Evolutionary conservation across 30 jellyfish, hydroid and myxozoan species (phyloP), one percentile per base, ranked within the genome.

Genomic region (Phacellophora camtschatica): DNA sequence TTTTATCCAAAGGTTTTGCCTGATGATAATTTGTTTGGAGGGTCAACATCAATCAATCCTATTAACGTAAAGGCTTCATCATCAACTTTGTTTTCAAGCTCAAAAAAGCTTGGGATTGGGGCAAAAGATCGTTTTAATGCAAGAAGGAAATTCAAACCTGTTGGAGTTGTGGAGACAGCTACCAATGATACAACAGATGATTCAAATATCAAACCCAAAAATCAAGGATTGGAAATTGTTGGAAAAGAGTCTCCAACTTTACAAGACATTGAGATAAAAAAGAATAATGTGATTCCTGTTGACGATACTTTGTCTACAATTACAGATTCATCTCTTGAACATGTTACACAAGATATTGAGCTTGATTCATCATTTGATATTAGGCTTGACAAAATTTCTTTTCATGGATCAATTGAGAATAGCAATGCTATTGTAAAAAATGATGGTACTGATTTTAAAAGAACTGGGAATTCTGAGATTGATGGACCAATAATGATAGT

Each of bases 251-350:
- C 61, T 1, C 28, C 2, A 16, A 46, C 7, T 16, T 1, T 46
- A 3, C 28, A 46, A 2, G 61, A 8, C n/a, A 11, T 0, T 46
- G 24, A 11, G 2, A 8, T 16, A 0, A 24, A 46, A 46, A 46
- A 11, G 0, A 46, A 46, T 2, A 8, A 46, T 16, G 22, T 43
- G 13, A 43, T 3, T 46, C 0, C n/a, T 46, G 22, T 46, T 11
- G 28, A 46, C 22, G 61, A 46, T 0, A 11, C n/a, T 16, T 24
- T 2, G 1, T 46, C 61, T 46, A 15, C 45, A 12, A 82, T 61
- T 4, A 18, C 72, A 5, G 90, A 77, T 20, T 77, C 90, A n/a
- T 59, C 90, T 1, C 74, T 77, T 39, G 90, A 77, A 31, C 54
- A 56, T 63, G 90, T 77, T 2, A 77, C 90, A 6, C 81, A n/a